A percentile compares a stretch with the other conserved stretches of the same genome.
Evolutionary conservation across 1,140 invertebrate species (phyloP).

Genomic region (Anoplophora glabripennis): DNA sequence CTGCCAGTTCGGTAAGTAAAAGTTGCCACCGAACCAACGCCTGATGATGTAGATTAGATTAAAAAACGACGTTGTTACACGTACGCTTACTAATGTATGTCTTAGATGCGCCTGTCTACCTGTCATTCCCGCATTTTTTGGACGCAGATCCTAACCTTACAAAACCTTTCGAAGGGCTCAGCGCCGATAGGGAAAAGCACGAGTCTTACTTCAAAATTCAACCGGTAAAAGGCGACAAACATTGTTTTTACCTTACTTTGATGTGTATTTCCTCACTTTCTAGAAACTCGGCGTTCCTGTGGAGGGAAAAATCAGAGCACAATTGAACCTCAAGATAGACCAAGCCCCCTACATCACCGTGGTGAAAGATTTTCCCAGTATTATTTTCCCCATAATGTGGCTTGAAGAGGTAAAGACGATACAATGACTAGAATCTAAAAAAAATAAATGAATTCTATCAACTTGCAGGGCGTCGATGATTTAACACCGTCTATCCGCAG

Average conservation of each 20-base stretch:
- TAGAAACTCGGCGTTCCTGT: slow-evolving; percentile 84
- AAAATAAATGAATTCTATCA: neutral
- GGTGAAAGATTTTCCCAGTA: slow-evolving; percentile 73
- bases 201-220: slow-evolving; percentile 82
- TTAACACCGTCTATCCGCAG: slow-evolving; percentile 70
- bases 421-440: no score
- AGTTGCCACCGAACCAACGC: no score
- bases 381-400: slow-evolving; percentile 86
- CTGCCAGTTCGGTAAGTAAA: slow-evolving; percentile 74
- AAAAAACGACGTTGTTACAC: neutral
- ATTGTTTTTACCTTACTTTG: neutral
- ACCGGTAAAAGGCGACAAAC: slow-evolving; percentile 64
- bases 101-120: slow-evolving; percentile 80
- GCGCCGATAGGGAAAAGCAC: slow-evolving; percentile 68
- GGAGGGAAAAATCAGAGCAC: slow-evolving; percentile 76
- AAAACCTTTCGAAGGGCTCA: slow-evolving; percentile 69
- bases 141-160: slow-evolving; percentile 73
- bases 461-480: slow-evolving; percentile 71
- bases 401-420: slow-evolving; percentile 63
- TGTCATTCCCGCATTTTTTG: slow-evolving; percentile 88
- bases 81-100: slow-evolving; percentile 27
- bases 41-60: no score
- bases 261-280: slow-evolving; percentile 33
- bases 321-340: slow-evolving; percentile 78
- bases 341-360: slow-evolving; percentile 66